Base-by-base conservation (phyloP, 2,113 vertebrate species). In the Varanus salvator region DNA sequence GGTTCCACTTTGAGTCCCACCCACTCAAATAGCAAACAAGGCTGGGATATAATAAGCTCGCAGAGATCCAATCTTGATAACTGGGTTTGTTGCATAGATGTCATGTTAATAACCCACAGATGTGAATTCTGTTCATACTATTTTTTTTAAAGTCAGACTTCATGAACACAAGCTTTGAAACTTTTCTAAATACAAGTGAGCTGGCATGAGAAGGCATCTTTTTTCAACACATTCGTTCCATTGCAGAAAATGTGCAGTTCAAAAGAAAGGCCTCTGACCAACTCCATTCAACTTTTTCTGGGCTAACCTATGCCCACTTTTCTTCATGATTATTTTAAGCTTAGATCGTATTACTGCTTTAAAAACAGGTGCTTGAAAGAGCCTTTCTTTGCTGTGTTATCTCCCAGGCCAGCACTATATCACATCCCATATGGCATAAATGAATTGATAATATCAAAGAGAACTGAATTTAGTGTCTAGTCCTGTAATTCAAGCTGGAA, bases 401-500 rank as follows among this genome's bases (percentile, higher is more conserved):
- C 93, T 93, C 75, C 92, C 2, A 48, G 76, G 93, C 84, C 90
- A 91, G 92, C 75, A 90, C 90, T 75, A 78, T 83, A 93, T 89
- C 76, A 86, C 68, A 92, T 95, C 95, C 93, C 95, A 81, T 34
- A 38, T 72, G 89, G 88, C 91, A 91, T 95, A 94, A 96, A 95
- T 91, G 93, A 90, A 74, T 80, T 31, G 84, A 94, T 93, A 95
- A 94, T 68, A 38, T 84, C 91, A 77, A 93, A 93, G 87, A 92
- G 93, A 91, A 94, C 94, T 94, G 92, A 91, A 91, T 92, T 89
- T 93, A 93, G 93, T 87, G 89, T 80, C 86, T 88, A 90, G 92
- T 84, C 64, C 90, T 92, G 95, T 95, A 96, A 96, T 93, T 17
- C 25, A 94, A 96, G 87, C 91, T 7, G 48, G 75, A 85, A 92